Conservation (phyloP, 1,140 invertebrate species). For the Micrasema minimum region DNA sequence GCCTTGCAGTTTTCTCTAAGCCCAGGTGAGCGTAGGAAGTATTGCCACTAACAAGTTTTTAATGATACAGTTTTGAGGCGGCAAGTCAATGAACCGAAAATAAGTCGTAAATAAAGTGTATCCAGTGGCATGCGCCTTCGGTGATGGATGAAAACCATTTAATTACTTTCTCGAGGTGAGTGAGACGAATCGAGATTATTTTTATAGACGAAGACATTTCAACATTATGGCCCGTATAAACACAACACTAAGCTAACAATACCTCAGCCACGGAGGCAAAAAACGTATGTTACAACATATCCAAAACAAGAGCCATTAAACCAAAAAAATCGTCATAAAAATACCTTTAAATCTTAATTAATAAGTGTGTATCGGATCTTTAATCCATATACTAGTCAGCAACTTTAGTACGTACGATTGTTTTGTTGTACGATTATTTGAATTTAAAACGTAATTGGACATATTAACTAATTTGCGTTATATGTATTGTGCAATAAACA, state of each 20-base stretch:
- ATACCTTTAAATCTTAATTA: too few relatives aligned
- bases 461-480: too few relatives aligned
- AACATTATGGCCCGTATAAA: slow-evolving; percentile 40
- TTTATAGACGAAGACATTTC: slow-evolving; percentile 41
- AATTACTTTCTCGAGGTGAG: slow-evolving; percentile 48
- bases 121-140: slow-evolving; percentile 44
- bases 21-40: slow-evolving; percentile 13
- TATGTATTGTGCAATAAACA: too few relatives aligned
- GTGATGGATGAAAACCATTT: slow-evolving; percentile 52
- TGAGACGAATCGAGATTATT: slow-evolving; percentile 29
- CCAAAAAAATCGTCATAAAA: slow-evolving; percentile 4
- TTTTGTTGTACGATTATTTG: too few relatives aligned
- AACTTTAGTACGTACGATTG: too few relatives aligned
- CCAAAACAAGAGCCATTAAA: not conserved
- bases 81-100: slow-evolving; percentile 50
- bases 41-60: slow-evolving; percentile 43
- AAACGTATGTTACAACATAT: not conserved
- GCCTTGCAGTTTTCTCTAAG: slow-evolving; percentile 6
- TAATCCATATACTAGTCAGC: too few relatives aligned
- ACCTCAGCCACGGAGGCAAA: not conserved
- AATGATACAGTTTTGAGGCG: slow-evolving; percentile 47
- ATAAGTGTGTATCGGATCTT: too few relatives aligned
- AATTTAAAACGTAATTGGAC: too few relatives aligned
- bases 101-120: slow-evolving; percentile 45
- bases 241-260: slow-evolving; percentile 18